phyloP scores from a whole-genome alignment of 2,113 vertebrate species.

The Melanotaenia duboulayi region DNA sequence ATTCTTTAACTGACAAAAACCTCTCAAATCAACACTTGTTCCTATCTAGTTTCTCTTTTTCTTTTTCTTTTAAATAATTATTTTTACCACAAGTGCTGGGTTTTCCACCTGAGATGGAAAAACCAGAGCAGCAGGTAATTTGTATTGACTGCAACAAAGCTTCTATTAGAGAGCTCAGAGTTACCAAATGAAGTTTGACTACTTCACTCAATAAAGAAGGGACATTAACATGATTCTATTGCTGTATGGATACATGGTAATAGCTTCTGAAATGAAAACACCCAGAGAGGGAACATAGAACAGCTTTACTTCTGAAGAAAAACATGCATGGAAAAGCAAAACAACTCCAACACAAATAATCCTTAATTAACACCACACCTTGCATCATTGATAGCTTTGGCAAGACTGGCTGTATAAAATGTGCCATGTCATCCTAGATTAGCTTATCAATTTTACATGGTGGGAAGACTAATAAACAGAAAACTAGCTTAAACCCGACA shows the following conservation, averaged over 20 bases:
- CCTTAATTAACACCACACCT: not conserved
- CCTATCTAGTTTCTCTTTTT: not conserved
- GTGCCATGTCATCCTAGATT: slow-evolving; percentile 8
- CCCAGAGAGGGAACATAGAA: not conserved
- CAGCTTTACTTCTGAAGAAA: slow-evolving; percentile 5
- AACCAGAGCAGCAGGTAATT: slow-evolving; percentile 1
- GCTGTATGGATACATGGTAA: not conserved
- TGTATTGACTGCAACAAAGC: slow-evolving; percentile 7
- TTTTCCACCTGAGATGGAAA: not conserved
- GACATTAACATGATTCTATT: not conserved
- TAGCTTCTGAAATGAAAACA: not conserved
- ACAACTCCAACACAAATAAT: not conserved
- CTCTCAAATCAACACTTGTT: not conserved
- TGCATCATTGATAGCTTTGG: slow-evolving; percentile 6
- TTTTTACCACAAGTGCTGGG: slow-evolving; percentile 9
- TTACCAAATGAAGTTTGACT: slow-evolving; percentile 13
- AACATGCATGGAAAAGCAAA: not conserved
- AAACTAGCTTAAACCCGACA: not conserved
- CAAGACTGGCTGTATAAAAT: not conserved
- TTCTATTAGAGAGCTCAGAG: slow-evolving; percentile 5
- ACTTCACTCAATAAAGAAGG: not conserved
- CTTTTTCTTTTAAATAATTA: slow-evolving; percentile 3
- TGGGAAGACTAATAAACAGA: not conserved
- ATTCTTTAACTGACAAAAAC: slow-evolving; percentile 1
- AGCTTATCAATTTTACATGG: not conserved